A percentile compares a stretch with the other conserved stretches of the same genome.
phyloP scores from a whole-genome alignment of 2,797 vertebrate species.

The Novumbra hubbsi region DNA sequence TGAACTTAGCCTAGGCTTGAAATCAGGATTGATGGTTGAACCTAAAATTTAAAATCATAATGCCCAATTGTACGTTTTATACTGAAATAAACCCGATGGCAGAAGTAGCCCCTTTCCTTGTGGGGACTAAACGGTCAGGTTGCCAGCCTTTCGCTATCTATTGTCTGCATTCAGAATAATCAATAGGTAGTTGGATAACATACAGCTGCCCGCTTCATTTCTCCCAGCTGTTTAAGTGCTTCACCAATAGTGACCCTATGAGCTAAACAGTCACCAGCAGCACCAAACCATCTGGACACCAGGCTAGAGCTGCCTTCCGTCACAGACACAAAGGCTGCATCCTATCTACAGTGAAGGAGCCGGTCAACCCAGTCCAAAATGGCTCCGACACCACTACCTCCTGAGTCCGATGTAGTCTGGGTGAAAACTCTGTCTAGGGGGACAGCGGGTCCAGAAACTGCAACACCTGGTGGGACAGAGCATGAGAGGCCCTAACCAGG shows the following conservation, averaged over 20 bases:
- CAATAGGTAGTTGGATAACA: not conserved
- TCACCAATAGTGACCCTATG: not conserved
- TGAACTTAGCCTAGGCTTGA: no score
- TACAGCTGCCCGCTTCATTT: not conserved
- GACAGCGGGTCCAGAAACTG: not conserved
- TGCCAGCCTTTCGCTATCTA: not conserved
- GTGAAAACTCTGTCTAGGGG: not conserved
- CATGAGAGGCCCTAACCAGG: not conserved
- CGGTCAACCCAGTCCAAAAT: conserved; percentile 1
- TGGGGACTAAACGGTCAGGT: not conserved
- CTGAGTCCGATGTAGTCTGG: not conserved
- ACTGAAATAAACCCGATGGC: no score
- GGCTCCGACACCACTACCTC: not conserved
- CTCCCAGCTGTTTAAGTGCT: not conserved
- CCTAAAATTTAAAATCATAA: no score
- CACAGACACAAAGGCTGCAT: not conserved
- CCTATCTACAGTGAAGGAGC: not conserved
- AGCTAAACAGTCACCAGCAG: not conserved
- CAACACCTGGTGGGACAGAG: not conserved
- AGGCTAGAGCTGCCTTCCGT: not conserved
- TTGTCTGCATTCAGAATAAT: not conserved
- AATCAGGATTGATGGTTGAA: no score
- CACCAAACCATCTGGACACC: not conserved
- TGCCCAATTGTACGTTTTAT: not conserved
- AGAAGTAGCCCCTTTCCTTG: no score